Evolutionary conservation across 2,888 invertebrate genomes (phyloP).

Genomic region (Sarcophaga carnaria): DNA sequence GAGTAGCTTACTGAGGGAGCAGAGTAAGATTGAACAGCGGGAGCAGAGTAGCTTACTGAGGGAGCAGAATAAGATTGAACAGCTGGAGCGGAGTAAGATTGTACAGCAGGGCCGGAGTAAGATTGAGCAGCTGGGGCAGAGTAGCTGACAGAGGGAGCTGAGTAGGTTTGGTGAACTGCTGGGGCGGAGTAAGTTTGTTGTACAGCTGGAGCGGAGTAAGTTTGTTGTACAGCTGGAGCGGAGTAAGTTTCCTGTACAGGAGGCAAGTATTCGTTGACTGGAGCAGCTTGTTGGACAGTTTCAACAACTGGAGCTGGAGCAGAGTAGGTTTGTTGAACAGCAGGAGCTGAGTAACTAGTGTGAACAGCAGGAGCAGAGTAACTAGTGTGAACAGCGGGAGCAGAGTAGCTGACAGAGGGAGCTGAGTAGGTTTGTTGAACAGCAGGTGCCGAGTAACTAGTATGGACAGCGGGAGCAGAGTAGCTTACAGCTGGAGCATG

Average conservation of each 20-base stretch:
- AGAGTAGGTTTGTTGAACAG: conserved; percentile 30
- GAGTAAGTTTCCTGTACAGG: conserved; percentile 61
- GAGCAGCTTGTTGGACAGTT: conserved; percentile 50
- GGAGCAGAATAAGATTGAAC: conserved; percentile 44
- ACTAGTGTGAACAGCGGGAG: conserved; percentile 63
- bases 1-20: conserved; percentile 52
- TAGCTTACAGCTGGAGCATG: conserved; percentile 73
- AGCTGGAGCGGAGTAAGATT: conserved; percentile 19
- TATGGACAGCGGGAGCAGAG: conserved; percentile 70
- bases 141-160: conserved; percentile 61
- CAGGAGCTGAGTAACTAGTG: conserved; percentile 40
- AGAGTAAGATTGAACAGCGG: conserved; percentile 70
- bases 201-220: conserved; percentile 47
- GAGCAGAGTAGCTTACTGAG: conserved; percentile 53
- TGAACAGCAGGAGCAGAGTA: conserved; percentile 73
- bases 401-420: conserved; percentile 65
- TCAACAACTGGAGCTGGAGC: conserved; percentile 70
- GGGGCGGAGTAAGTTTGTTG: conserved; percentile 40
- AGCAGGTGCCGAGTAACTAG: conserved; percentile 41
- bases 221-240: conserved; percentile 36
- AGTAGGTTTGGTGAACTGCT: conserved; percentile 15
- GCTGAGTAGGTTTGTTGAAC: conserved; percentile 39
- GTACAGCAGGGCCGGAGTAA: conserved; percentile 65
- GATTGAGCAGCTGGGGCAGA: conserved; percentile 64
- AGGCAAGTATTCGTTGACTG: conserved; percentile 75